Conservation (phyloP, 2,888 invertebrate genomes). For the Corythucha ciliata region DNA sequence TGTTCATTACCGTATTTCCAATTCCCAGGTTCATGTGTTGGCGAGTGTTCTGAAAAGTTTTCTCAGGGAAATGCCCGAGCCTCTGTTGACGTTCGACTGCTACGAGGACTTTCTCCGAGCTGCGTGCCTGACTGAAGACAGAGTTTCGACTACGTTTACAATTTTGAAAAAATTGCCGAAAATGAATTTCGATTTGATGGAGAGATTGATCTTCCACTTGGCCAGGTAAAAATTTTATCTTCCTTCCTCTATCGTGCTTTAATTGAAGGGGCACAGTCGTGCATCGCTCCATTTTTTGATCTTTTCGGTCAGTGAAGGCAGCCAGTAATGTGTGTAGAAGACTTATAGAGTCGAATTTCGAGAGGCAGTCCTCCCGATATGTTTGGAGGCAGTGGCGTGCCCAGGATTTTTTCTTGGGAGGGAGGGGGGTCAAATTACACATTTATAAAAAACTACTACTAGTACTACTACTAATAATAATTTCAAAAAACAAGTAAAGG, state of each 20-base stretch:
- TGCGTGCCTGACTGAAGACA: constrained; percentile 75
- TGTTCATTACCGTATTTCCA: neutral
- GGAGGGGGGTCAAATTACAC: no score
- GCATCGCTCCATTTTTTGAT: no score
- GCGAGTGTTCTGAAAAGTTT: constrained; percentile 82
- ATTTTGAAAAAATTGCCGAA: constrained; percentile 82
- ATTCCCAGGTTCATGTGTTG: constrained; percentile 63
- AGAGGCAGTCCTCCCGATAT: no score
- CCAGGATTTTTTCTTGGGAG: no score
- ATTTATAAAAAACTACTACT: no score
- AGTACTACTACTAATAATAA: no score
- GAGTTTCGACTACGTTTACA: constrained; percentile 73
- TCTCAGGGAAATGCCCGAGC: constrained; percentile 88
- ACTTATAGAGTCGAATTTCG: no score
- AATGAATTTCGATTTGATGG: constrained; percentile 81
- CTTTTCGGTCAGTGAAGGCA: no score
- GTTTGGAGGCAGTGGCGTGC: no score
- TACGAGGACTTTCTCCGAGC: constrained; percentile 91
- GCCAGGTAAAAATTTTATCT: constrained; percentile 53
- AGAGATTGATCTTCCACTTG: constrained; percentile 83
- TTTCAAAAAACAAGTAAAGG: no score
- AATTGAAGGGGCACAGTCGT: neutral
- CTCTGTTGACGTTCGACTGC: constrained; percentile 81
- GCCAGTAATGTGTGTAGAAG: no score
- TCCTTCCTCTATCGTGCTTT: neutral